Percentiles rank a stretch among this genome's conserved stretches.
Evolutionary conservation across 2,113 vertebrate genomes (phyloP).

Genomic region (Ariopsis seemanni): DNA sequence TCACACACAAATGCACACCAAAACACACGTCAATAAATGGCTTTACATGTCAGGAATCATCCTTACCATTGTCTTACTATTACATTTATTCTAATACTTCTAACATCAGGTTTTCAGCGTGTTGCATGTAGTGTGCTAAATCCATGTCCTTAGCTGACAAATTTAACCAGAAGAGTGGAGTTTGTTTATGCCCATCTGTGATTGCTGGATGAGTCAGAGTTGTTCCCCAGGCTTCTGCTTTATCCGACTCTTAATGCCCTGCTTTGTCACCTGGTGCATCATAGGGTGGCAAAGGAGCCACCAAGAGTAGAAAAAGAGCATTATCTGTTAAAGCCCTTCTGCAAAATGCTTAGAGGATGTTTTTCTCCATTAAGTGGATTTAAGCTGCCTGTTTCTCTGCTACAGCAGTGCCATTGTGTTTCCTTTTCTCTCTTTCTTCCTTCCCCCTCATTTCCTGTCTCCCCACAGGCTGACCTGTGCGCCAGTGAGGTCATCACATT

Average conservation of each 20-base stretch:
- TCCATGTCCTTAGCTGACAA: background rate
- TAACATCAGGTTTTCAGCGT: background rate
- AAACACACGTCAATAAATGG: slow-evolving; percentile 18
- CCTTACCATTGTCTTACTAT: background rate
- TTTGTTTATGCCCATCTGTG: slow-evolving; percentile 39
- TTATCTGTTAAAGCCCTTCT: slow-evolving; percentile 56
- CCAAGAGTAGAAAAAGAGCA: slow-evolving; percentile 23
- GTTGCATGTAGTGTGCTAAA: background rate
- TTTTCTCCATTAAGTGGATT: slow-evolving; percentile 48
- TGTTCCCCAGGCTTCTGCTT: slow-evolving; percentile 29
- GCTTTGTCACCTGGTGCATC: slow-evolving; percentile 46
- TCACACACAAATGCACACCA: slow-evolving; percentile 20
- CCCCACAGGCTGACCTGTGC: slow-evolving; percentile 43
- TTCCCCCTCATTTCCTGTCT: slow-evolving; percentile 39
- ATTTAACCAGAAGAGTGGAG: slow-evolving; percentile 7
- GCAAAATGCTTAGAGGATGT: slow-evolving; percentile 50
- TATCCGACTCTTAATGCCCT: slow-evolving; percentile 38
- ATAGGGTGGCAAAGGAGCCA: slow-evolving; percentile 41
- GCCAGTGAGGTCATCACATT: slow-evolving; percentile 53
- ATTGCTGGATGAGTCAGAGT: slow-evolving; percentile 40
- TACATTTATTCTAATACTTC: background rate
- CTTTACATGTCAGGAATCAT: background rate
- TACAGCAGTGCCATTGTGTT: slow-evolving; percentile 31
- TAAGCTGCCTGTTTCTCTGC: slow-evolving; percentile 45
- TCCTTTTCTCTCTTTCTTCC: slow-evolving; percentile 31